Conservation (phyloP, 2,888 invertebrate species). For the Protodeltote pygarga region DNA sequence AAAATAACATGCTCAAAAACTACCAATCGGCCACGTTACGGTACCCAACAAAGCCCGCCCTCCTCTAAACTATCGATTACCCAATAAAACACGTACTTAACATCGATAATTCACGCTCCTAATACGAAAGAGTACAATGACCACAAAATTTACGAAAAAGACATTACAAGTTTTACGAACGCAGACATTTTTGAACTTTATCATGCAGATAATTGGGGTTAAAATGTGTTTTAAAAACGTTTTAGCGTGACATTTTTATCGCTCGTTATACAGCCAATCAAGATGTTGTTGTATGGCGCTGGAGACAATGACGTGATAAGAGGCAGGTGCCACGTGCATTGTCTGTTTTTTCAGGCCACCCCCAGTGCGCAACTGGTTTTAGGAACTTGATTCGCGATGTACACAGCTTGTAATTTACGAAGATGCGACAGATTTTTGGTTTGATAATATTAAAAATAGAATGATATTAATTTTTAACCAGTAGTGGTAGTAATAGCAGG, state of each 20-base stretch:
- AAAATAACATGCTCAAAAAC: neutral
- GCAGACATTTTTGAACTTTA: conserved; percentile 38
- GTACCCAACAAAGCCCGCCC: conserved; percentile 19
- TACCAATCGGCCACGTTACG: neutral
- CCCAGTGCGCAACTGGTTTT: conserved; percentile 64
- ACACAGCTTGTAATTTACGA: conserved; percentile 47
- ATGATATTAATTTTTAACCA: neutral
- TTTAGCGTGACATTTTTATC: conserved; percentile 19
- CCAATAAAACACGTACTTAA: conserved; percentile 29
- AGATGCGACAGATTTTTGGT: conserved; percentile 50
- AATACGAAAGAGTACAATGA: conserved; percentile 37
- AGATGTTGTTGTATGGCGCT: conserved; percentile 56
- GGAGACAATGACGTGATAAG: conserved; percentile 67
- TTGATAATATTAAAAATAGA: neutral
- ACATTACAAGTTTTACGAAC: neutral
- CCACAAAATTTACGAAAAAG: conserved; percentile 13
- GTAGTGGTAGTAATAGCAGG: neutral
- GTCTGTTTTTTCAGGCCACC: conserved; percentile 70
- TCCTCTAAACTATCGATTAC: conserved; percentile 19
- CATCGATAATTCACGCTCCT: conserved; percentile 43
- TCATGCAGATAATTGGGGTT: conserved; percentile 19
- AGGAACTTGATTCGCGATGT: conserved; percentile 60
- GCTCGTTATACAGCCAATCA: conserved; percentile 51
- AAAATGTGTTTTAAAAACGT: conserved; percentile 20
- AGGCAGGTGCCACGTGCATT: conserved; percentile 80